phyloP scores from a whole-genome alignment of 2,888 invertebrate genomes.

The Hydrotaea cyrtoneurina region DNA sequence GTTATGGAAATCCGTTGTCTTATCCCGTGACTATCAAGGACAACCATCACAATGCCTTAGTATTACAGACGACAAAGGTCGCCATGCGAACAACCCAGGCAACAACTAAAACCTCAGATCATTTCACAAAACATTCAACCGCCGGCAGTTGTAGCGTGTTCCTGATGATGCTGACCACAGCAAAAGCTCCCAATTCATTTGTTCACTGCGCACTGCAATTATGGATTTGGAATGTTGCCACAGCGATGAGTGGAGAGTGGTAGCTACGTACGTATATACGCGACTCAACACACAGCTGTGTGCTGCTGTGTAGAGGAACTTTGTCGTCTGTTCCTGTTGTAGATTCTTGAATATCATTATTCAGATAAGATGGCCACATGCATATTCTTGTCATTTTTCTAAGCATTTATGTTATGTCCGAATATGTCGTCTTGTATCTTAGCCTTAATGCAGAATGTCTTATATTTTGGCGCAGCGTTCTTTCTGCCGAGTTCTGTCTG shows the following conservation, averaged over 20 bases:
- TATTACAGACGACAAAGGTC: background rate
- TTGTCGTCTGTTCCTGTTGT: conserved; percentile 60
- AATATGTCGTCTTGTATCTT: conserved; percentile 15
- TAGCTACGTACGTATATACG: background rate
- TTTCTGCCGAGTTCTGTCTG: background rate
- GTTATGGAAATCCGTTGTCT: conserved; percentile 6
- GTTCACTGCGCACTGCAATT: conserved; percentile 15
- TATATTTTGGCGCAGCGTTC: background rate
- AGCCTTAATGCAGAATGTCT: background rate
- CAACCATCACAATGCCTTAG: conserved; percentile 47
- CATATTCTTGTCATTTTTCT: conserved; percentile 52
- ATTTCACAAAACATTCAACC: background rate
- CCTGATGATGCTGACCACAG: background rate
- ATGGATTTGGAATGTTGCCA: conserved; percentile 6
- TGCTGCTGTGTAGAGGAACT: conserved; percentile 33
- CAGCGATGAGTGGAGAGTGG: background rate
- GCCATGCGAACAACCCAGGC: background rate
- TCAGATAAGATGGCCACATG: conserved; percentile 68
- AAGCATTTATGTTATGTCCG: conserved; percentile 49
- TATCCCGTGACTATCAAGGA: conserved; percentile 63
- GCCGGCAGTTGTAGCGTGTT: background rate
- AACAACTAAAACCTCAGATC: no score
- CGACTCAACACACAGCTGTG: conserved; percentile 47
- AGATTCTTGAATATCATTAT: conserved; percentile 70
- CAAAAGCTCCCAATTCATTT: background rate